Base-by-base conservation (phyloP, 2,797 vertebrate species). In the Hypotaenidia philippensis region DNA sequence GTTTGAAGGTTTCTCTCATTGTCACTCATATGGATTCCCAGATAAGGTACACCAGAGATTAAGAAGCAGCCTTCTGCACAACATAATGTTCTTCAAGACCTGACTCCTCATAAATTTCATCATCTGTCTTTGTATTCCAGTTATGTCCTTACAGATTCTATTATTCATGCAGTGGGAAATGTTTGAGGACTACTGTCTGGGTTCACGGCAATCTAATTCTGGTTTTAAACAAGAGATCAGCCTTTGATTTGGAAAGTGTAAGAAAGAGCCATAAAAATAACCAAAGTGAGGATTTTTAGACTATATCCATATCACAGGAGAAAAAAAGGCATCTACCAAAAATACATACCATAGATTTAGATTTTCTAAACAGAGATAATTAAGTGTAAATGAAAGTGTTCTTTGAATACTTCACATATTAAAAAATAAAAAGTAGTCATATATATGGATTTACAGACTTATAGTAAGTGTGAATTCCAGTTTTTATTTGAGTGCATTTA, bases 381-480 rank as follows among this genome's bases (percentile, higher is more conserved):
- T 27, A 63, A 31, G 4, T 60, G 8, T 27, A 75, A 87, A 65
- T 57, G 47, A 5, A 61, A 65, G 6, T 20, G 3, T 32, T 6
- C 47, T 86, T 63, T 69, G 11, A 77, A 10, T 65, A 77, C 3
- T 6, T 89, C 10, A 63, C n/a, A 21, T 23, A 78, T n/a, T 25
- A 89, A 72, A 84, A 49, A 80, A 63, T 11, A 36, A 29, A 41
- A 34, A 64, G 36, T 9, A 52, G 25, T 9, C 68, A 52, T 1
- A 0, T n/a, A 16, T 63, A 22, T 3, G 7, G 25, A 65, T 92
- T 72, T 66, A 63, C 15, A 56, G 13, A 27, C 4, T 69, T 44
- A 2, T 16, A 70, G 11, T 8, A 68, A 63, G 15, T 1, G 3
- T 21, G 13, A 9, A 49, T 29, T 5, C 3, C 10, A 45, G 4